Base-by-base conservation (phyloP, 2,888 invertebrate genomes). In the Cryptocephalus primarius region DNA sequence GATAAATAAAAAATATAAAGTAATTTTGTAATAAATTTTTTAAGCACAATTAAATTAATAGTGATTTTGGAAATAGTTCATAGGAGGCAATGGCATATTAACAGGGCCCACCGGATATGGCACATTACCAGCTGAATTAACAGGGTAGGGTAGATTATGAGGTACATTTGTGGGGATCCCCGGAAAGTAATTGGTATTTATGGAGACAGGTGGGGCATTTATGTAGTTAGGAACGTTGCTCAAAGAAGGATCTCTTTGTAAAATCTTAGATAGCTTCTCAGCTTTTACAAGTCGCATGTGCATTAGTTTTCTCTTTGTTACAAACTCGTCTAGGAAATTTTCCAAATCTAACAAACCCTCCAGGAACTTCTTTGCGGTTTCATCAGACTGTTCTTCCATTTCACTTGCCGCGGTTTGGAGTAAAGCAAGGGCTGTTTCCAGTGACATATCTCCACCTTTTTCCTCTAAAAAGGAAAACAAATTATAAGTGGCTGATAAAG, bases 381-480 rank as follows among this genome's bases (percentile, higher is more conserved):
- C 77, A 72, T 97, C 97, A 0, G 94, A 89, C 63, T 90, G 83
- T 64, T 96, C 95, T 68, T 97, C 97, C 45, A 86, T 83, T 73
- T 94, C 88, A 33, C 92, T 89, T 31, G 93, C 88, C 9, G 92
- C 86, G 9, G 94, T 85, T 75, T 94, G 91, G 10, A 97, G 74
- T 41, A 95, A 71, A 0, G 92, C 94, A 51, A 90, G 74, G 1
- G 90, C 85, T 22, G 90, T 88, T 59, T 95, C 96, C 32, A 88
- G 76, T 11, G 86, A 85, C 66, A 86, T 80, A 42, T 82, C 80
- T 1, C 85, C 83, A 22, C 85, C 80, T 64, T 86, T 83, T 44
- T 81, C 77, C 65, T 84, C 88, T 88, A 67, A 36, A 71, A 76
- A 65, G 48, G 46, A 48, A 48, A 45, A 8, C 39, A 10, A 40